Percentiles rank a stretch among this genome's conserved stretches.
phyloP scores from a whole-genome alignment of 2,797 vertebrate species.

The Trachurus trachurus region DNA sequence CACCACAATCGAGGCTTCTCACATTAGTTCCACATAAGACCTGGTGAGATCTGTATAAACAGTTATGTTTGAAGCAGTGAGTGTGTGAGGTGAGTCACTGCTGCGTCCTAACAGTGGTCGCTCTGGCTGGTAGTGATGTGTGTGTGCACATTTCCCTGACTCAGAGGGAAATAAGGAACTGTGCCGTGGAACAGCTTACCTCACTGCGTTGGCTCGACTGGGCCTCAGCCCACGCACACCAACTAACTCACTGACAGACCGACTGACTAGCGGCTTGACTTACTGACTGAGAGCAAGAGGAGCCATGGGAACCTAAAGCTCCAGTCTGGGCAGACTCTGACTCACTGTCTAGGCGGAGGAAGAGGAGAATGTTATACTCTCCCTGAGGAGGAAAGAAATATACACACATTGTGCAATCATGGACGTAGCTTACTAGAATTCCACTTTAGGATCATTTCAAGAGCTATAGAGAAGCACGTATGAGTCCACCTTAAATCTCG shows the following conservation, averaged over 20 bases:
- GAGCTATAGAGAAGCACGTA: not conserved
- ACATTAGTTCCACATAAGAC: slow-evolving; percentile 40
- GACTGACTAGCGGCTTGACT: slow-evolving; percentile 67
- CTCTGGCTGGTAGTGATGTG: slow-evolving; percentile 41
- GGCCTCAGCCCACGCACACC: slow-evolving; percentile 73
- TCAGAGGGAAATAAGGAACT: slow-evolving; percentile 73
- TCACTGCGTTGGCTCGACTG: slow-evolving; percentile 68
- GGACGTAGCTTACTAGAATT: slow-evolving; percentile 21
- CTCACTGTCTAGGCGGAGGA: slow-evolving; percentile 79
- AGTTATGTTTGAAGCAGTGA: slow-evolving; percentile 10
- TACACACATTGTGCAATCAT: slow-evolving; percentile 21
- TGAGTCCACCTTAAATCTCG: slow-evolving; percentile 14
- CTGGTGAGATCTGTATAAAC: slow-evolving; percentile 46
- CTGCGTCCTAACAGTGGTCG: slow-evolving; percentile 43
- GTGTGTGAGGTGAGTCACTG: slow-evolving; percentile 55
- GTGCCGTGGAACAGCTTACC: slow-evolving; percentile 79
- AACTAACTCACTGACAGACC: slow-evolving; percentile 40
- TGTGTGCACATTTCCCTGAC: slow-evolving; percentile 73
- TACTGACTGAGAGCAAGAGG: slow-evolving; percentile 61
- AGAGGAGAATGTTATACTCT: slow-evolving; percentile 59
- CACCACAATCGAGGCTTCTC: slow-evolving; percentile 23
- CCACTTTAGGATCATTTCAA: slow-evolving; percentile 25
- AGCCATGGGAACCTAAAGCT: slow-evolving; percentile 74
- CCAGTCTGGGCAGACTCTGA: slow-evolving; percentile 73
- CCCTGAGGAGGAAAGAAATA: slow-evolving; percentile 46